phyloP scores from a whole-genome alignment of 2,888 invertebrate species.

The Pandemis cinnamomeana region DNA sequence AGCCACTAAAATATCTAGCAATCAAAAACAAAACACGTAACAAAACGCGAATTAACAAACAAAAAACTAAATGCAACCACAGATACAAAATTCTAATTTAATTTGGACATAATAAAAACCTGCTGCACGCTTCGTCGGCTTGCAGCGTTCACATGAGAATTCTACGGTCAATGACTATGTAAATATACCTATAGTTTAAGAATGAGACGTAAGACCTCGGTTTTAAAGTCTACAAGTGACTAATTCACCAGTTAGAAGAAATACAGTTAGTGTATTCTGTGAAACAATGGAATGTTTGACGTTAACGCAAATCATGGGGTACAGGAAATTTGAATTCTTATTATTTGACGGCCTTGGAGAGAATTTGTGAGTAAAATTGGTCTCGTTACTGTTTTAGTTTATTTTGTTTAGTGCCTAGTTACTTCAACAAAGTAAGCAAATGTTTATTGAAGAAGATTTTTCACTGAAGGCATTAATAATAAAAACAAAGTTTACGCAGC shows the following conservation, averaged over 20 bases:
- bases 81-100: conserved; percentile 67
- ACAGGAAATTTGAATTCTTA: conserved; percentile 36
- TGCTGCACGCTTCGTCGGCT: conserved; percentile 64
- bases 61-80: conserved; percentile 41
- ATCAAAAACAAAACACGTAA: conserved; percentile 17
- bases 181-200: conserved; percentile 55
- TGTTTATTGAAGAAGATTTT: background rate
- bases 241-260: conserved; percentile 48
- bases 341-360: conserved; percentile 25
- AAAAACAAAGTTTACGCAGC: too few species aligned
- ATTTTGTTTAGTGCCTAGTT: background rate
- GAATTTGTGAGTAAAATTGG: background rate
- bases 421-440: too few species aligned
- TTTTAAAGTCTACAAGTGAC: conserved; percentile 18
- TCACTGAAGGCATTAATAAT: too few species aligned
- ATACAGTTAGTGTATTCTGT: conserved; percentile 59
- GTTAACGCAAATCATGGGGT: conserved; percentile 42
- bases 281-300: conserved; percentile 55
- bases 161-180: conserved; percentile 81
- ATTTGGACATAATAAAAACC: conserved; percentile 68
- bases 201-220: conserved; percentile 11
- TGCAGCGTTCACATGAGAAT: conserved; percentile 79
- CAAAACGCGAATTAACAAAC: conserved; percentile 20
- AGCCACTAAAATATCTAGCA: background rate
- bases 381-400: background rate